Base-by-base conservation (phyloP, 1,140 invertebrate species). In the Diuraphis noxia region DNA sequence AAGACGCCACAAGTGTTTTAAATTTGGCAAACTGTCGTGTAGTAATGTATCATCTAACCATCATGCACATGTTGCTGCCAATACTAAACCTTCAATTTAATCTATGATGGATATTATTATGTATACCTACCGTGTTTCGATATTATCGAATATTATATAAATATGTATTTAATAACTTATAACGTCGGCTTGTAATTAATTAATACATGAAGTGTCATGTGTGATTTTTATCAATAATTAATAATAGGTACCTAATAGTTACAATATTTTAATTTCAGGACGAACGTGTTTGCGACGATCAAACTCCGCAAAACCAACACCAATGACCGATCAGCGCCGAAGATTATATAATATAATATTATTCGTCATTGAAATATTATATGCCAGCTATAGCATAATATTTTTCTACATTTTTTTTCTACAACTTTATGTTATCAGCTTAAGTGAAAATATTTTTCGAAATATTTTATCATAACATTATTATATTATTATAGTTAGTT, bases 261-360 rank as follows among this genome's bases (percentile, higher is more conserved):
- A 40, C 23, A 8, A 25, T 52, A 6, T 92, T 34, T 77, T 1
- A 38, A 40, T 49, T 79, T 86, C 96, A 97, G 96, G 94, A 95
- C 95, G 93, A 97, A 97, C 93, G 96, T 96, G 93, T 97, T 97
- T 93, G 96, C 96, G 82, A 97, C 97, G 89, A 97, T 98, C 93
- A 98, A 97, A 95, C 95, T 97, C 93, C 95, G 96, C 93, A 97
- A 97, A 95, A 96, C 96, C 92, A 96, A 97, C 94, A 97, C 96
- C 93, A 97, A 97, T 94, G 97, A 98, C 94, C 95, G 97, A 93
- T 97, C 96, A 87, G 96, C 96, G 92, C 97, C 97, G 84, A 94
- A 96, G 93, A 96, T 96, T 84, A 92, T 94, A 90, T 93, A 92
- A 92, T 85, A 87, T 38, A 36, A 38, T 38, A 79, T 30, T 25